Evolutionary conservation across 1,140 invertebrate genomes (phyloP).

Genomic region (Tenebrio molitor): DNA sequence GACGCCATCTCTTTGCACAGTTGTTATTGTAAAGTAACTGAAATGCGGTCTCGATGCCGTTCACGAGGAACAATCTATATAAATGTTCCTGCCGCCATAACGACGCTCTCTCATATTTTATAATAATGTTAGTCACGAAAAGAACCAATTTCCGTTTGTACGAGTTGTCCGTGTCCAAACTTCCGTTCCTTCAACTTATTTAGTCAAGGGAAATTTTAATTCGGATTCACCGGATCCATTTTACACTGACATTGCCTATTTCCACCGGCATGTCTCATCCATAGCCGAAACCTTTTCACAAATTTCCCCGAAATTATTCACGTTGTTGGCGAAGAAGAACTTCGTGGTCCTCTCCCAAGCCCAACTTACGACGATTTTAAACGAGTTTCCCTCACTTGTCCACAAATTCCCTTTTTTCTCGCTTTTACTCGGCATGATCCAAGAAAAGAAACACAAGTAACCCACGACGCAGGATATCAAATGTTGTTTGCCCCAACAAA

Average conservation of each 20-base stretch:
- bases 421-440: no score
- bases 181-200: not conserved
- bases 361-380: not conserved
- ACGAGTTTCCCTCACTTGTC: no score
- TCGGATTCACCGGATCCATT: not conserved
- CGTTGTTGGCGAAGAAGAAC: not conserved
- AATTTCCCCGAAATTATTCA: slow-evolving; percentile 18
- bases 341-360: not conserved
- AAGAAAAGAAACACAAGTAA: no score
- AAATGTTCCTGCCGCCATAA: not conserved
- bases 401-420: no score
- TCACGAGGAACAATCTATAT: no score
- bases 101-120: not conserved
- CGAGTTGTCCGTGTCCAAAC: not conserved
- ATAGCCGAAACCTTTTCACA: not conserved
- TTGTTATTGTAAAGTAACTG: no score
- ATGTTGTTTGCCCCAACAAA: no score
- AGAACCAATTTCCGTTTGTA: not conserved
- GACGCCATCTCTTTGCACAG: no score
- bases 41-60: no score
- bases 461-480: no score
- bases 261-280: slow-evolving; percentile 5
- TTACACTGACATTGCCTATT: slow-evolving; percentile 1
- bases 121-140: not conserved
- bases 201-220: not conserved